phyloP scores from a whole-genome alignment of 2,113 vertebrate species.

The Muntiacus reevesi region DNA sequence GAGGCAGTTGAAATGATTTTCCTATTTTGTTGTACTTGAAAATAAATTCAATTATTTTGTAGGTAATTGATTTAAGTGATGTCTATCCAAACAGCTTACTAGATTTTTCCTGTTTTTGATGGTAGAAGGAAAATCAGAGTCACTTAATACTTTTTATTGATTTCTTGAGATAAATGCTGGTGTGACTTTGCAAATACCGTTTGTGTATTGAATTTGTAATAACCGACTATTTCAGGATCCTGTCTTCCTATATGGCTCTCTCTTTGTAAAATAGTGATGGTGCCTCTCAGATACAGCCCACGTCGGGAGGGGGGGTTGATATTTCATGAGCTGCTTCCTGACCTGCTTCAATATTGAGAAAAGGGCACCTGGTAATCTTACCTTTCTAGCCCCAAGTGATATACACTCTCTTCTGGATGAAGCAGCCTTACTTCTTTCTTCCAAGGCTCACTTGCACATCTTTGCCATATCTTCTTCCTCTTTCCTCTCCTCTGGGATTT shows the following conservation, averaged over 20 bases:
- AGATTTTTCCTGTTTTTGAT: constrained; percentile 44
- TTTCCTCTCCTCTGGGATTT: background rate
- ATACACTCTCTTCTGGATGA: background rate
- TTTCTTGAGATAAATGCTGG: constrained; percentile 58
- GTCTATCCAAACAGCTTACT: constrained; percentile 52
- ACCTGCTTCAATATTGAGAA: background rate
- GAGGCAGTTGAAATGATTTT: constrained; percentile 46
- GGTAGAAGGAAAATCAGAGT: constrained; percentile 47
- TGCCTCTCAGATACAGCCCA: background rate
- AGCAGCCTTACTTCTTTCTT: background rate
- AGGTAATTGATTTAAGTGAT: constrained; percentile 61
- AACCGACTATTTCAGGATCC: background rate
- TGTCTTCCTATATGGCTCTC: background rate
- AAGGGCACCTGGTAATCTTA: background rate
- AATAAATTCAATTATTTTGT: constrained; percentile 64
- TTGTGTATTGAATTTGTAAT: background rate
- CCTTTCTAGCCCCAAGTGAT: background rate
- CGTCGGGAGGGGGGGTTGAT: background rate
- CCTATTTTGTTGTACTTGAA: constrained; percentile 53
- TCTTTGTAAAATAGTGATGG: background rate
- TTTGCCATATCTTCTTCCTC: background rate
- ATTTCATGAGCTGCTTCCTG: background rate
- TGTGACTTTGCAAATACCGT: constrained; percentile 27
- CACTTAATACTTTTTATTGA: constrained; percentile 62
- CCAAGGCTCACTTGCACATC: background rate